A percentile compares a stretch with the other conserved stretches of the same genome.
phyloP scores from a whole-genome alignment of 2,797 vertebrate genomes.

The Tenualosa ilisha region DNA sequence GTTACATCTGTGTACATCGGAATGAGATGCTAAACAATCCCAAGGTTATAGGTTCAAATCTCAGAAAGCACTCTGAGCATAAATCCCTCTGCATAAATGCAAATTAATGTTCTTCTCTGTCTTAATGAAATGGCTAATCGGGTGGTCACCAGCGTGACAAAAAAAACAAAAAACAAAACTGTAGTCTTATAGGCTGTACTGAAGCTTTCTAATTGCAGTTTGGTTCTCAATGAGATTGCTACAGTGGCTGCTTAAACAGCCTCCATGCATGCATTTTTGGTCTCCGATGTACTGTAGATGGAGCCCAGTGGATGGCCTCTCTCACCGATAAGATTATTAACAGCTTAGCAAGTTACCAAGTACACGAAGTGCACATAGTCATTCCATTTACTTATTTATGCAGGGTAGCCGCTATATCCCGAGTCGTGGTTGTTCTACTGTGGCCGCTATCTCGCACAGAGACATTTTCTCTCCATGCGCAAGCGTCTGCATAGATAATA shows the following conservation, averaged over 20 bases:
- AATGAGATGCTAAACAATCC: no score
- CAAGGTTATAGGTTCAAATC: no score
- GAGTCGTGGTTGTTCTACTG: neutral
- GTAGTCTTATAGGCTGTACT: neutral
- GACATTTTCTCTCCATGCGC: neutral
- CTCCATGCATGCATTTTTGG: neutral
- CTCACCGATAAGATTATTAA: neutral
- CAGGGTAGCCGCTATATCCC: neutral
- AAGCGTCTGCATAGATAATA: neutral
- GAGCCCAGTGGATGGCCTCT: no score
- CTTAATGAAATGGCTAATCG: neutral
- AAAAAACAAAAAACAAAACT: no score
- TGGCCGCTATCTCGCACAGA: neutral
- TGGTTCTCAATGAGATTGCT: neutral
- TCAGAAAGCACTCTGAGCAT: no score
- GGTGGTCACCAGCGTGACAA: neutral
- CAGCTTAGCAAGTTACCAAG: neutral
- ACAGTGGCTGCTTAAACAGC: neutral
- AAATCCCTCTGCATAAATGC: no score
- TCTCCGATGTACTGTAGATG: neutral
- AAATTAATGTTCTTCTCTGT: neutral
- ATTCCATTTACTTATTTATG: neutral
- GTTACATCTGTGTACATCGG: no score
- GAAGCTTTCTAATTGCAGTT: neutral
- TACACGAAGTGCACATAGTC: neutral